Conservation (phyloP, 2,888 invertebrate genomes). For the Alentia gelatinosa region DNA sequence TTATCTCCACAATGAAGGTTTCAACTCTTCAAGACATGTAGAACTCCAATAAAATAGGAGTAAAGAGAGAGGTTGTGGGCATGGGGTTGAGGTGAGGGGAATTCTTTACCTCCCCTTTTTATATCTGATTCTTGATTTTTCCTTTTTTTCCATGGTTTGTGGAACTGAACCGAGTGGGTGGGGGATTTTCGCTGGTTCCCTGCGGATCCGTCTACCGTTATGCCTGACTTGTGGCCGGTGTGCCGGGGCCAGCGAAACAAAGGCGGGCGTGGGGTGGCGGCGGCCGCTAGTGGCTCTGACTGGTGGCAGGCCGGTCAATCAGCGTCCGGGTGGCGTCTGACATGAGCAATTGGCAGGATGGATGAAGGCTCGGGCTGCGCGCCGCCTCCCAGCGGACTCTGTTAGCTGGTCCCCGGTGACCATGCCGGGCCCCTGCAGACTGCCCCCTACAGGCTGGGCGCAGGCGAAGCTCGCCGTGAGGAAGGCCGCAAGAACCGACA, state of each 20-base stretch:
- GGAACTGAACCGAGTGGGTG: neutral
- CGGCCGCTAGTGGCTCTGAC: neutral
- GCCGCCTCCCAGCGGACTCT: slow-evolving; percentile 11
- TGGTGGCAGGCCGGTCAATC: slow-evolving; percentile 13
- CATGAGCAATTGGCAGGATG: slow-evolving; percentile 43
- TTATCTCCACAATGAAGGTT: neutral
- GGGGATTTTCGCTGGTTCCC: neutral
- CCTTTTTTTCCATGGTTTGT: neutral
- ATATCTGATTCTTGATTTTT: neutral
- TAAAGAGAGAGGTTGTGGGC: neutral
- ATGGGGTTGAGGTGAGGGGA: neutral
- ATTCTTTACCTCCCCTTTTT: neutral
- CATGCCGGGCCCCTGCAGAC: neutral
- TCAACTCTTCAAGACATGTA: neutral
- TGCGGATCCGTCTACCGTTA: neutral
- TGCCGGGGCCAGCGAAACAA: slow-evolving; percentile 13
- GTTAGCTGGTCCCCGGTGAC: neutral
- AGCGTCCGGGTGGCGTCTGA: slow-evolving; percentile 36
- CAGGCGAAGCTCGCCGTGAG: neutral
- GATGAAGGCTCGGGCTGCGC: neutral
- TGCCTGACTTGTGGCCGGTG: neutral
- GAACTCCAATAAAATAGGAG: neutral
- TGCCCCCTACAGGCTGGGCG: neutral
- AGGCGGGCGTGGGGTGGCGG: neutral
- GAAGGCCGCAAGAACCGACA: too few relatives aligned